A percentile compares a stretch with the other conserved stretches of the same genome.
These are phyloP conservation scores for Hyles euphorbiae DNA, from an alignment of 1,140 invertebrate genomes.

Conservation along the genomic window DNA sequence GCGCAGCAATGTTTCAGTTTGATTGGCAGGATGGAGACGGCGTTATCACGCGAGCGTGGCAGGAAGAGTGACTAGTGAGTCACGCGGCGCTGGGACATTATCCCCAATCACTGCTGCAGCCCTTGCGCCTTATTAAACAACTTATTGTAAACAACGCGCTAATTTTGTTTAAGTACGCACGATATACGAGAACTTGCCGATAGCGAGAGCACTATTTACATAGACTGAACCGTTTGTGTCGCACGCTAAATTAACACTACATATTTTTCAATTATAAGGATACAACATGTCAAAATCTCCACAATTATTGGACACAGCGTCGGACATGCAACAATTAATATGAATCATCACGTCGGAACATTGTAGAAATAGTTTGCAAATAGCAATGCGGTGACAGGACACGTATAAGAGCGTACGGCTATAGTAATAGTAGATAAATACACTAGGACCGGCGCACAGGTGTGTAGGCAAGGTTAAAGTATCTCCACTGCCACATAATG, in stretches of 20 bases:
- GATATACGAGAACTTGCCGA: background rate
- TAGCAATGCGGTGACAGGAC: conserved; percentile 22
- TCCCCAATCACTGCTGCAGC: conserved; percentile 50
- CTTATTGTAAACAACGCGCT: conserved; percentile 18
- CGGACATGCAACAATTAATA: conserved; percentile 13
- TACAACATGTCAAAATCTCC: conserved; percentile 14
- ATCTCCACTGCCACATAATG: conserved; percentile 21
- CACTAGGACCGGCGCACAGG: conserved; percentile 14
- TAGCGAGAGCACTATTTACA: background rate
- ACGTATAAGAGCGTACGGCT: conserved; percentile 11
- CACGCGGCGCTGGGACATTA: conserved; percentile 39
- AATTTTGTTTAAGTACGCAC: conserved; percentile 22
- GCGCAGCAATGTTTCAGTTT: conserved; percentile 50
- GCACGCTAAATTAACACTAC: conserved; percentile 2
- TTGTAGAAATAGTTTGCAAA: conserved; percentile 21
- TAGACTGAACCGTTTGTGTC: background rate
- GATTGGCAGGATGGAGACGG: conserved; percentile 62
- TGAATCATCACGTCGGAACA: conserved; percentile 22
- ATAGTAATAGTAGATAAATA: conserved; percentile 14
- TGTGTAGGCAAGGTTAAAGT: conserved; percentile 30
- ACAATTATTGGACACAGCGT: conserved; percentile 11
- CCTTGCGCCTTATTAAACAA: conserved; percentile 33
- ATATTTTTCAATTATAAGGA: conserved; percentile 14
- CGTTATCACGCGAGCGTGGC: conserved; percentile 56
- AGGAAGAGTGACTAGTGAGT: conserved; percentile 63